These are phyloP conservation scores for Ptilonorhynchus violaceus DNA, from an alignment of 2,113 vertebrate genomes.

Conservation along the genomic window DNA sequence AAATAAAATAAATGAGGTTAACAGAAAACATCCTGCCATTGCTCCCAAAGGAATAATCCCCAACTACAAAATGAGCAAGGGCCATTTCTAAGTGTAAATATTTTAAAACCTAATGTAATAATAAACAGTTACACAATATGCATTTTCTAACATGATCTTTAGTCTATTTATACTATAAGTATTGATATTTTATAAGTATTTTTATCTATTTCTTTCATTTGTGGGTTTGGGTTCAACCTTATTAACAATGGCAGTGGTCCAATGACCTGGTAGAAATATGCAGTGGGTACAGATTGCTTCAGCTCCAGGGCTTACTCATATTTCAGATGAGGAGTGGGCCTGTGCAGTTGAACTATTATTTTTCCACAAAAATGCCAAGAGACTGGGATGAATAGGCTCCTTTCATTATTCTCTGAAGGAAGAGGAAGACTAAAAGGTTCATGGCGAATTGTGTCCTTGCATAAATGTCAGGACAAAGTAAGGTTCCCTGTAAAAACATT, in stretches of 20 bases:
- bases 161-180: background rate
- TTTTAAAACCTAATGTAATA: constrained; percentile 19
- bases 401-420: constrained; percentile 52
- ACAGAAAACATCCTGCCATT: constrained; percentile 70
- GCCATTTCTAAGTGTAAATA: constrained; percentile 35
- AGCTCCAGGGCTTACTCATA: background rate
- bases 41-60: constrained; percentile 41
- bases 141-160: background rate
- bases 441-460: constrained; percentile 26
- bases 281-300: constrained; percentile 31
- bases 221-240: constrained; percentile 16
- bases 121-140: background rate
- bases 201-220: constrained; percentile 38
- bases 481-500: constrained; percentile 50
- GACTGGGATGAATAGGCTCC: constrained; percentile 36
- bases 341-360: constrained; percentile 54
- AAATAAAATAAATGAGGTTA: constrained; percentile 46
- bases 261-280: constrained; percentile 6
- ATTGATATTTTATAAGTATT: background rate
- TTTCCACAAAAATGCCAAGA: constrained; percentile 41
- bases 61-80: constrained; percentile 14
- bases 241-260: constrained; percentile 21
- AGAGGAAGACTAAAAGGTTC: constrained; percentile 44
- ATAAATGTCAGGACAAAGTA: constrained; percentile 50
- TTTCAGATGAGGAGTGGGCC: constrained; percentile 54